phyloP scores from a whole-genome alignment of 37 sponge, comb jelly and placozoan genomes.

The Dysidea cf. avara region DNA sequence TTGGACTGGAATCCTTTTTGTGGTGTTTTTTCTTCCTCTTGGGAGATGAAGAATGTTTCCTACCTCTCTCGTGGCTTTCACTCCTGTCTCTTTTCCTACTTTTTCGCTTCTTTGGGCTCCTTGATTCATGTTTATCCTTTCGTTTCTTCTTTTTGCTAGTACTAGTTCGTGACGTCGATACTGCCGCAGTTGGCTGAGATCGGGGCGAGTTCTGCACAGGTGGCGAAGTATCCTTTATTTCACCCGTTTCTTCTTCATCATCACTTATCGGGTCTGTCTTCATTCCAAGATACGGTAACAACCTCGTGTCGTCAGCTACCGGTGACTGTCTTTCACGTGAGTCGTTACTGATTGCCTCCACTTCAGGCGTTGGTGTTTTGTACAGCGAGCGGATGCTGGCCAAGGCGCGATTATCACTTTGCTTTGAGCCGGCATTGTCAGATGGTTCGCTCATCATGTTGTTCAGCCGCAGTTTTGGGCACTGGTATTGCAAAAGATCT shows the following conservation, averaged over 20 bases:
- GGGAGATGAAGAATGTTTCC: slow-evolving; percentile 7
- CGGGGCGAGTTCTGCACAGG: no score
- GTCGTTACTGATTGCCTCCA: slow-evolving; percentile 43
- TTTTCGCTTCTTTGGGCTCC: background rate
- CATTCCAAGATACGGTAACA: no score
- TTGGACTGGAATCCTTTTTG: slow-evolving; percentile 1
- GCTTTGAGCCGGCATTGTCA: no score
- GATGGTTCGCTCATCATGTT: no score
- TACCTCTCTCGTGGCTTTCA: no score
- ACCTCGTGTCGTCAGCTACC: slow-evolving; percentile 12
- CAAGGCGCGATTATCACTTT: slow-evolving; percentile 9
- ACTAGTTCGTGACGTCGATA: background rate
- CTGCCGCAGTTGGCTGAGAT: no score
- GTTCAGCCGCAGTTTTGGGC: no score
- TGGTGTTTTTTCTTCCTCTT: slow-evolving; percentile 15
- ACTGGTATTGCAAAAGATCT: no score
- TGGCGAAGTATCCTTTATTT: no score
- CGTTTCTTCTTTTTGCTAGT: background rate
- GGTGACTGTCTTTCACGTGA: slow-evolving; percentile 44
- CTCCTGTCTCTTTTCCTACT: background rate
- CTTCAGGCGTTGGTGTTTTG: slow-evolving; percentile 42
- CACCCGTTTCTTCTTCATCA: no score
- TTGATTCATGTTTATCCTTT: background rate
- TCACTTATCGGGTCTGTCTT: no score
- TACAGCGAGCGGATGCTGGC: slow-evolving; percentile 48